A percentile compares a stretch with the other conserved stretches of the same genome.
Evolutionary conservation across 2,797 vertebrate species (phyloP).

Genomic region (Esox lucius): DNA sequence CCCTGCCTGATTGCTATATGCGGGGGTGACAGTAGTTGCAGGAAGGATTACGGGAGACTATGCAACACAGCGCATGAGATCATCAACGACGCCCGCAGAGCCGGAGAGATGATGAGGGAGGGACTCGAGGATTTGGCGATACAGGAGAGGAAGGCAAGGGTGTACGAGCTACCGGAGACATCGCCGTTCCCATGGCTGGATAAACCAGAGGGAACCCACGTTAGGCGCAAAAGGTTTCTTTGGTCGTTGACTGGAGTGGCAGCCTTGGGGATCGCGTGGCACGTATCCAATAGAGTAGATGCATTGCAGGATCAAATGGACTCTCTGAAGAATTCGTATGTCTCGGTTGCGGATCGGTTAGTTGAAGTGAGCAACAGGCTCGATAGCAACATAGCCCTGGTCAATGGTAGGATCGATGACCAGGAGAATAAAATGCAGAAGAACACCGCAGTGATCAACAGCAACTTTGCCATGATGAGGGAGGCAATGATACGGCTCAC

Average conservation of each 20-base stretch:
- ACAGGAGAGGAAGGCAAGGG: background rate
- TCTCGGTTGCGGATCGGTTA: fast-evolving
- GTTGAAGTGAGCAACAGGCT: slow-evolving; percentile 35
- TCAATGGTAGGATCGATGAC: slow-evolving; percentile 1
- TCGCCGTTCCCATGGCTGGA: background rate
- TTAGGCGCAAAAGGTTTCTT: background rate
- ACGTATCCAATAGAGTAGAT: background rate
- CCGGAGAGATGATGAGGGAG: slow-evolving; percentile 17
- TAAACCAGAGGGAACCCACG: fast-evolving
- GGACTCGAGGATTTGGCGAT: slow-evolving; percentile 2
- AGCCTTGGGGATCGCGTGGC: background rate
- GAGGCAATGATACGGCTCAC: slow-evolving; percentile 13
- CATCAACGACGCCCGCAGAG: slow-evolving; percentile 15
- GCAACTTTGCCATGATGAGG: slow-evolving; percentile 18
- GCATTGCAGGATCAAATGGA: background rate
- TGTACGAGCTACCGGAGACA: background rate
- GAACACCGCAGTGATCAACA: slow-evolving; percentile 8
- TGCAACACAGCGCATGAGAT: slow-evolving; percentile 29
- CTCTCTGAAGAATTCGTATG: background rate
- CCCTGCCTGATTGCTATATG: slow-evolving; percentile 38
- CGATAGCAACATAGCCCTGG: background rate
- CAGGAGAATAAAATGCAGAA: slow-evolving; percentile 21
- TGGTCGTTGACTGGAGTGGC: fast-evolving
- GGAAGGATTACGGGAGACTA: slow-evolving; percentile 20
- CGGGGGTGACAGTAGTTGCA: slow-evolving; percentile 14